Base-by-base conservation (phyloP, 2,888 invertebrate species). In the Gastrophysa polygoni region DNA sequence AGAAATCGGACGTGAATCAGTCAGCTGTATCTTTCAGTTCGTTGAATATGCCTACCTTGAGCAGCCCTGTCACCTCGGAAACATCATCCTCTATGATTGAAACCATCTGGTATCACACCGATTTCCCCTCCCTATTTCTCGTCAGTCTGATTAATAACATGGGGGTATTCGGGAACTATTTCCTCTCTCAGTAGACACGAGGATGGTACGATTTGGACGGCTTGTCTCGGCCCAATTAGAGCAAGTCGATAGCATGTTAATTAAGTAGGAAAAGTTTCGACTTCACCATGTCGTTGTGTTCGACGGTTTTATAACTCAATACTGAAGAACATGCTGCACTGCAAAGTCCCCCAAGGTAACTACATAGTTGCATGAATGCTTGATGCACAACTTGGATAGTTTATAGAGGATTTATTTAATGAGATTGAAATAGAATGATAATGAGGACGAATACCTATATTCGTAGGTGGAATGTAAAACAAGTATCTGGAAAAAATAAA, bases 261-360 rank as follows among this genome's bases (percentile, higher is more conserved):
- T 73, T 73, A 73, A 71, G 69, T 70, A 70, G 69, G n/a, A 70
- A 71, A 73, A 73, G 64, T 73, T 73, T 65, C 61, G 64, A 69
- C 64, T 70, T 70, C 71, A 66, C 70, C 68, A 65, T 69, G 69
- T 70, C 72, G 72, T 72, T 71, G 71, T 69, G 69, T 63, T 69
- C 68, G 66, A 64, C 61, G 68, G 70, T 71, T 71, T 71, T 70
- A 69, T 71, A 69, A 69, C 69, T 68, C 66, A 63, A 67, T 67
- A 64, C 64, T 54, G 50, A 63, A 59, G 60, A 64, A 63, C 61
- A 60, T 66, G 64, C 38, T 38, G 38, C 7, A 38, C 14, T 38
- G 38, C 38, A 11, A 11, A 32, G 32, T 32, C 11, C 32, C 8
- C 10, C 11, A 32, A 8, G 32, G 32, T 32, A 5, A 32, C 32